Evolutionary conservation across 2,888 invertebrate genomes (phyloP).

Genomic region (Boloria selene): DNA sequence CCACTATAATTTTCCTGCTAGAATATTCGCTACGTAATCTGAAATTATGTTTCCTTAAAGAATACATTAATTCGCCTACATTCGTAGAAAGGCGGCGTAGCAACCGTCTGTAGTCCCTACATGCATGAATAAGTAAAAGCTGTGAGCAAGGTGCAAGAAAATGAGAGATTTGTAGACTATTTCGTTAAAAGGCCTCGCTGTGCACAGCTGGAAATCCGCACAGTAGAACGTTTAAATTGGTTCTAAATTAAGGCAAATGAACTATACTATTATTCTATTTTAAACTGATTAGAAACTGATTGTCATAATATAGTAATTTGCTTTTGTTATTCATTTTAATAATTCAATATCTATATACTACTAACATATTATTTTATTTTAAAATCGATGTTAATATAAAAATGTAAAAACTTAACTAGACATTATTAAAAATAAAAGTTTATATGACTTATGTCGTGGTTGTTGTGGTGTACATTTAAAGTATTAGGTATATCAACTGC

Average conservation of each 20-base stretch:
- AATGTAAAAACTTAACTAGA: not conserved
- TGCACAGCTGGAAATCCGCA: slow-evolving; percentile 43
- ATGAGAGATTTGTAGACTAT: slow-evolving; percentile 57
- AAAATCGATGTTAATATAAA: too few species aligned
- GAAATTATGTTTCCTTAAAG: slow-evolving; percentile 20
- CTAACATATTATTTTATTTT: too few species aligned
- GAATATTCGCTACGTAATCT: slow-evolving; percentile 9
- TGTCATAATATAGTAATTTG: too few species aligned
- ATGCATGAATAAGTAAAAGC: slow-evolving; percentile 64
- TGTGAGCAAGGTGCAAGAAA: slow-evolving; percentile 54
- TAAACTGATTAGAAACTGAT: too few species aligned
- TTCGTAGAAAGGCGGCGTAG: slow-evolving; percentile 27
- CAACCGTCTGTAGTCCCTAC: slow-evolving; percentile 41
- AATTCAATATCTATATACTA: too few species aligned
- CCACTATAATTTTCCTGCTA: too few species aligned
- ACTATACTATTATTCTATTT: not conserved
- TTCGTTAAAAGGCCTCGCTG: slow-evolving; percentile 54
- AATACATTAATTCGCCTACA: slow-evolving; percentile 26
- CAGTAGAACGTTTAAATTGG: slow-evolving; percentile 47
- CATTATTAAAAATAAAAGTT: slow-evolving; percentile 4
- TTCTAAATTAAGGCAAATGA: not conserved
- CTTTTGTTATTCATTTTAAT: too few species aligned
- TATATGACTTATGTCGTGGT: slow-evolving; percentile 10
- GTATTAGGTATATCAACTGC: slow-evolving; percentile 22
- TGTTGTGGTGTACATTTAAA: slow-evolving; percentile 5